Base-by-base conservation (phyloP, 2,113 vertebrate species). In the Tragelaphus imberbis region DNA sequence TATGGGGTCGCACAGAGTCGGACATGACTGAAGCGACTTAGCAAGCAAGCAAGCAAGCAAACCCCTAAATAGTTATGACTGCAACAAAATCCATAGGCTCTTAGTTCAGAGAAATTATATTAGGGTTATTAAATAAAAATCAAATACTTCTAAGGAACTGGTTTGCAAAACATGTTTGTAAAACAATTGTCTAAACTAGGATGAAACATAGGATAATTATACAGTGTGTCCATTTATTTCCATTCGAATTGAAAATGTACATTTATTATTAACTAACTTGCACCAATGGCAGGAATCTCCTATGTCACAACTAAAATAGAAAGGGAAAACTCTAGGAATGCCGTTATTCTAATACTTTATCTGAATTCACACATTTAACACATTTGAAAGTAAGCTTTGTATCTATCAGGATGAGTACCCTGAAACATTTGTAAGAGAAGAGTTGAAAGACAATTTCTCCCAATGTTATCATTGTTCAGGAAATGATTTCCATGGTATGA, bases 401-500 rank as follows among this genome's bases (percentile, higher is more conserved):
- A n/a, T 61, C 68, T 75, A 75, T 75, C 21, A 75, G 36, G 36
- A 40, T 40, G 68, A 84, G 19, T 1, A 53, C 21, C 17, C 40
- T 36, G 81, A 92, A 53, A 36, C 7, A 91, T 87, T 68, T 71
- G 2, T 63, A 88, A 80, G 75, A 55, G 51, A 80, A 96, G 55
- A 94, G 23, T 1, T 75, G 36, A 89, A 79, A 95, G 86, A 71
- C 15, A 91, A 21, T 82, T 85, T 49, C 36, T 77, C 30, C 59
- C 58, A 16, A 28, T 44, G 9, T 49, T 88, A 36, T 23, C 11
- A 81, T 27, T 49, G 13, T 88, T 82, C 63, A 94, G 71, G 61
- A 88, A 97, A 97, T 49, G 28, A 86, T 95, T 94, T 88, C 61
- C 23, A 71, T 44, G 88, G 75, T 96, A 59, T 61, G 7, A 19